Evolutionary conservation across 2,888 invertebrate genomes (phyloP).

Genomic region (Caenorhabditis sp.): DNA sequence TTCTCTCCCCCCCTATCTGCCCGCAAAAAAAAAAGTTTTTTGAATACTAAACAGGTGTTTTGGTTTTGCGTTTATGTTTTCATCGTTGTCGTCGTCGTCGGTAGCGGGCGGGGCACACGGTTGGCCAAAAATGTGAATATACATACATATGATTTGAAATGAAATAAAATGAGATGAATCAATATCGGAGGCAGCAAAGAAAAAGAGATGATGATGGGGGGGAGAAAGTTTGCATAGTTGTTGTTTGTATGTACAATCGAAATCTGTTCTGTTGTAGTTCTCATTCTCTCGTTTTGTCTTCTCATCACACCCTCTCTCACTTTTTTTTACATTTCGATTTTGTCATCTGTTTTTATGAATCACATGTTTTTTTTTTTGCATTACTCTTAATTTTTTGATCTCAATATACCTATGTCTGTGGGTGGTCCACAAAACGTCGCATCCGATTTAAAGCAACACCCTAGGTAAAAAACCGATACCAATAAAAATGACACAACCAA

Average conservation of each 20-base stretch:
- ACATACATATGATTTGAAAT: not conserved
- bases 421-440: too few species aligned
- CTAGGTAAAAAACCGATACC: too few species aligned
- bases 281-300: not conserved
- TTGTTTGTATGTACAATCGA: not conserved
- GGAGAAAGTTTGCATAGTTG: constrained; percentile 1
- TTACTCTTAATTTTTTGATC: not conserved
- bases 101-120: too few species aligned
- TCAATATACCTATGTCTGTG: too few species aligned
- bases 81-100: too few species aligned
- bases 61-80: not conserved
- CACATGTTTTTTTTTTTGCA: constrained; percentile 5
- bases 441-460: too few species aligned
- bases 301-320: constrained; percentile 8
- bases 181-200: not conserved
- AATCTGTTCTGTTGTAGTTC: not conserved
- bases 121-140: not conserved
- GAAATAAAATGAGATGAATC: not conserved
- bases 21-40: not conserved
- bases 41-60: constrained; percentile 1
- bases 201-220: not conserved
- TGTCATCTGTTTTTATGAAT: constrained; percentile 9
- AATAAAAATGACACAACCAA: too few species aligned
- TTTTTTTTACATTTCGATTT: not conserved
- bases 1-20: not conserved